Percentiles rank a stretch among this genome's conserved stretches.
phyloP scores from a whole-genome alignment of 2,888 invertebrate genomes.

The Phymatocera aterrima region DNA sequence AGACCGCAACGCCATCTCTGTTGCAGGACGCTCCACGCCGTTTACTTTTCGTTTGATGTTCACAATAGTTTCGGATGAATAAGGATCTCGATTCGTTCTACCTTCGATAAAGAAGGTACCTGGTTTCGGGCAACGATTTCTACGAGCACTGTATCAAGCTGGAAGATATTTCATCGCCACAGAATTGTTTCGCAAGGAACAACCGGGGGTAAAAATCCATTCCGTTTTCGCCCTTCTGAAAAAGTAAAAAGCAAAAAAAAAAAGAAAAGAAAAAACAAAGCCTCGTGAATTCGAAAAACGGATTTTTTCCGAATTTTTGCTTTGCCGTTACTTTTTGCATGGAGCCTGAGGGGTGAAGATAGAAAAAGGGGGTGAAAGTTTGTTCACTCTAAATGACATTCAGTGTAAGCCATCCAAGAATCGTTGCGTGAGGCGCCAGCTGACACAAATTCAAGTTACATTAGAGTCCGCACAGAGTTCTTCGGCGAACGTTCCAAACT shows the following conservation, averaged over 20 bases:
- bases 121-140: background rate
- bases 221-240: too few relatives aligned
- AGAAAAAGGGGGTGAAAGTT: slow-evolving; percentile 5
- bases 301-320: too few relatives aligned
- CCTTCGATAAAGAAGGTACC: slow-evolving; percentile 33
- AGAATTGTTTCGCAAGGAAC: too few relatives aligned
- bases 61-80: background rate
- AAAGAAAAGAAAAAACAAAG: too few relatives aligned
- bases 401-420: slow-evolving; percentile 39
- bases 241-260: too few relatives aligned
- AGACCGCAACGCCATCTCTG: slow-evolving; percentile 4
- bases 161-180: too few relatives aligned
- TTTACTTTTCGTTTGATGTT: slow-evolving; percentile 25
- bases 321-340: too few relatives aligned
- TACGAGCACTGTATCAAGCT: too few relatives aligned
- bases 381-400: background rate
- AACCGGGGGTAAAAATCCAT: too few relatives aligned
- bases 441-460: slow-evolving; percentile 61
- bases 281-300: too few relatives aligned
- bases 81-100: slow-evolving; percentile 13
- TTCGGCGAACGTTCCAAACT: slow-evolving; percentile 44
- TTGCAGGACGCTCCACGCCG: background rate
- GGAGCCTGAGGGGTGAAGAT: too few relatives aligned
- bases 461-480: slow-evolving; percentile 47
- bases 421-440: slow-evolving; percentile 51